phyloP scores from a whole-genome alignment of 1,140 invertebrate species.

The Elymnias hypermnestra region DNA sequence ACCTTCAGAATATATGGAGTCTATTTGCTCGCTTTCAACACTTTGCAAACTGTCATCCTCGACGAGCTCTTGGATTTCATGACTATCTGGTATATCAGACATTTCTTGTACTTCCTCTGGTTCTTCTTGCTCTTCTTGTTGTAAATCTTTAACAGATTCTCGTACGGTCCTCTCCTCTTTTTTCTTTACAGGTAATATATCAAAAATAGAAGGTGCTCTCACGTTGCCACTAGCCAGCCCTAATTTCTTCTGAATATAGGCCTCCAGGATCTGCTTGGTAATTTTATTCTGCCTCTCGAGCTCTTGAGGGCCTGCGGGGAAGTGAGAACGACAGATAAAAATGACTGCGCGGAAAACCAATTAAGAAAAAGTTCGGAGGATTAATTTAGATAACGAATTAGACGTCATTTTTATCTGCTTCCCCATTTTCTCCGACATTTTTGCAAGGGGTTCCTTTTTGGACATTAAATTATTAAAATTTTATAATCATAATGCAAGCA shows the following conservation, averaged over 20 bases:
- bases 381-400: conserved; percentile 29
- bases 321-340: conserved; percentile 72
- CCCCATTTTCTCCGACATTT: conserved; percentile 32
- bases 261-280: conserved; percentile 83
- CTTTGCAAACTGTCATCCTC: conserved; percentile 77
- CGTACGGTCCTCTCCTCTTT: conserved; percentile 34
- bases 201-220: conserved; percentile 77
- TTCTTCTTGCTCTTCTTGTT: conserved; percentile 17
- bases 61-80: conserved; percentile 33
- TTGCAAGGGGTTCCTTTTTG: conserved; percentile 9
- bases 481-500: too few relatives aligned
- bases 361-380: conserved; percentile 22
- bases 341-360: conserved; percentile 54
- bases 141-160: conserved; percentile 21
- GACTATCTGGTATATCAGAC: conserved; percentile 10
- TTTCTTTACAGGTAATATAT: conserved; percentile 76
- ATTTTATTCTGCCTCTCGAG: conserved; percentile 82
- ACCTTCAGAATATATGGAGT: conserved; percentile 63
- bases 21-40: conserved; percentile 80
- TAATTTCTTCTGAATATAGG: conserved; percentile 80
- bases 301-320: conserved; percentile 76
- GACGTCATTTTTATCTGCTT: conserved; percentile 72
- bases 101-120: conserved; percentile 9
- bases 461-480: too few relatives aligned
- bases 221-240: conserved; percentile 63